Evolutionary conservation across 2,113 vertebrate species (phyloP).

Genomic region (Nansenia antarctica): DNA sequence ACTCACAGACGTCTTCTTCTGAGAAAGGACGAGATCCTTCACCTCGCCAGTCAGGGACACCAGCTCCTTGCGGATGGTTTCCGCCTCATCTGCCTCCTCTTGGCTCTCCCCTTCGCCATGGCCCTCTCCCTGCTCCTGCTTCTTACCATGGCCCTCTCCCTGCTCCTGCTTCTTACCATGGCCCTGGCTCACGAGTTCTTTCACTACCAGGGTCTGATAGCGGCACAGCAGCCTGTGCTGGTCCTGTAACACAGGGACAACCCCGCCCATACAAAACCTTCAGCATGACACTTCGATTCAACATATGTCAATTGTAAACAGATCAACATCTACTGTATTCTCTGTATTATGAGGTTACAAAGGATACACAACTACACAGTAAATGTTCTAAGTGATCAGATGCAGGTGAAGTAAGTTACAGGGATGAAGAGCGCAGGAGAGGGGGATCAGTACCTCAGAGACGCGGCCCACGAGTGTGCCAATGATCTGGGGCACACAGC

Average conservation of each 20-base stretch:
- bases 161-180: slow-evolving; percentile 77
- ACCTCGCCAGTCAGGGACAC: slow-evolving; percentile 77
- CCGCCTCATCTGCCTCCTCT: slow-evolving; percentile 63
- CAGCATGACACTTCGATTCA: not conserved
- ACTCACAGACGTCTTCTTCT: slow-evolving; percentile 80
- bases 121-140: slow-evolving; percentile 61
- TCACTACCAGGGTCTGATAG: slow-evolving; percentile 93
- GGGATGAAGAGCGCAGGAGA: not conserved
- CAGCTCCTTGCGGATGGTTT: slow-evolving; percentile 78
- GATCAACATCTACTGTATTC: not conserved
- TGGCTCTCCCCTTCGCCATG: slow-evolving; percentile 31
- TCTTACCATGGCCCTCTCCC: slow-evolving; percentile 48
- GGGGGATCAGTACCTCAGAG: slow-evolving; percentile 76
- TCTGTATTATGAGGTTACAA: too few relatives aligned
- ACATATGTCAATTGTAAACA: not conserved
- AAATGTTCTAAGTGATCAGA: not conserved
- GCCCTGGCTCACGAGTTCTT: slow-evolving; percentile 83
- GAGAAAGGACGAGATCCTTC: slow-evolving; percentile 87
- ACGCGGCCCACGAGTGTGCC: slow-evolving; percentile 82
- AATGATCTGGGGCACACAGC: slow-evolving; percentile 94
- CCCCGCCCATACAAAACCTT: slow-evolving; percentile 1
- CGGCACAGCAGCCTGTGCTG: slow-evolving; percentile 84
- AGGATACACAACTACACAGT: not conserved
- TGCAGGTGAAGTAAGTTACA: not conserved
- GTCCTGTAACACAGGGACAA: slow-evolving; percentile 77